Evolutionary conservation across 1,140 invertebrate species (phyloP), one percentile per base, ranked within the genome.

Genomic region (Drosophila micromelanica): DNA sequence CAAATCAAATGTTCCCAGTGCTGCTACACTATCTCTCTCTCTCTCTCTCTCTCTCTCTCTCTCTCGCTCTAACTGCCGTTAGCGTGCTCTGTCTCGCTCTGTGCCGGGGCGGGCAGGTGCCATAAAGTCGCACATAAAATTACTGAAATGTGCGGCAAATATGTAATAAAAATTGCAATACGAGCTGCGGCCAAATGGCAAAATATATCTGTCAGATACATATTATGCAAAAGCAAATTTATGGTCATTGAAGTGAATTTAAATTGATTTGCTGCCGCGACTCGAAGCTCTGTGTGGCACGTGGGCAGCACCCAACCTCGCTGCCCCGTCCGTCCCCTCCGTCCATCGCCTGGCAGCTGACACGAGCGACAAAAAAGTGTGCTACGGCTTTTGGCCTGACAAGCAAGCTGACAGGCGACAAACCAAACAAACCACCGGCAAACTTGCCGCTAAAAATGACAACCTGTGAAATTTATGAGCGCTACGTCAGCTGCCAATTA

Each of bases 81-180:
- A 23, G 20, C 20, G 20, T 23, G 20, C 20, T 23, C 20, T 23
- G 3, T 23, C 20, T 23, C 20, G 27, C 27, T 27, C 27, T 20
- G 20, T n/a, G 38, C 61, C 38, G 27, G 30, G 30, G 42, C 35
- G 38, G 63, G 69, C 80, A 86, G 73, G 68, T 80, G 81, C 74
- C 62, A 81, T 85, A 71, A 85, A 76, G 42, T 48, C 13, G 48
- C 23, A 52, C 54, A 73, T 67, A 67, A 67, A 85, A 86, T 85
- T 73, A 85, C 81, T 42, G 54, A 59, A 76, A 64, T 63, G 57
- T 70, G 60, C 43, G 37, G 48, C 56, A 86, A 70, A 67, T 81
- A 55, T 63, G 64, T 59, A 64, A 86, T 86, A 80, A 87, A 81
- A 81, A 81, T 85, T 86, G 80, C 78, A 85, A 80, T 81, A 69